These are phyloP conservation scores for Asobara japonica DNA, from an alignment of 1,140 invertebrate genomes.

Conservation along the genomic window DNA sequence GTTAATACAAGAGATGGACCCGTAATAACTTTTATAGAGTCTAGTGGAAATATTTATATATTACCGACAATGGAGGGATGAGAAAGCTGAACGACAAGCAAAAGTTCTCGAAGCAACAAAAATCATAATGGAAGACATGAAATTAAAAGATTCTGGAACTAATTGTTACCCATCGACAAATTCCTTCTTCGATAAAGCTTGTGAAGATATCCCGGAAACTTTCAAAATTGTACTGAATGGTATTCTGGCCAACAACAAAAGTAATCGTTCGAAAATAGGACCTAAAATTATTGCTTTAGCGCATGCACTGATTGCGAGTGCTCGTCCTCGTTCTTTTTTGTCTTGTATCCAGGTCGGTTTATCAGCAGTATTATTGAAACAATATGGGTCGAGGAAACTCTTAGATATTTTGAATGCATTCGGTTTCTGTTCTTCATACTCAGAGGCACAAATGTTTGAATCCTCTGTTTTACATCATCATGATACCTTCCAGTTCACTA, in stretches of 20 bases:
- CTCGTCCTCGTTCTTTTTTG: not conserved
- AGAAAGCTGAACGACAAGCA: not conserved
- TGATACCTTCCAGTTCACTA: not conserved
- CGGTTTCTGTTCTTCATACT: slow-evolving; percentile 17
- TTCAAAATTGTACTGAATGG: not conserved
- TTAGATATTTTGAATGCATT: slow-evolving; percentile 1
- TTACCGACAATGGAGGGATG: not conserved
- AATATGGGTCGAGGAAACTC: slow-evolving; percentile 1
- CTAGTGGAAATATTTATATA: too few species aligned
- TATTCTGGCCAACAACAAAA: not conserved
- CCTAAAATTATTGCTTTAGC: not conserved
- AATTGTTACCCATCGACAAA: not conserved
- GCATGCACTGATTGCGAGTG: slow-evolving; percentile 21
- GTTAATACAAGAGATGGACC: too few species aligned
- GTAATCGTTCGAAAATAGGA: not conserved
- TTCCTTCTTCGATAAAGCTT: not conserved
- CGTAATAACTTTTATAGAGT: too few species aligned
- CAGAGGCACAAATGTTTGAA: not conserved
- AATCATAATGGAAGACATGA: slow-evolving; percentile 3
- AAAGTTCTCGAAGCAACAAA: not conserved
- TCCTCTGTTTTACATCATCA: not conserved
- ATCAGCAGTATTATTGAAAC: not conserved
- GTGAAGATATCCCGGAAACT: not conserved
- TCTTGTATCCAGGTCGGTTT: slow-evolving; percentile 17
- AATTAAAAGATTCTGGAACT: not conserved